Percentiles rank a stretch among this genome's conserved stretches.
Conservation (phyloP, 2,888 invertebrate species). For the Escarpia spicata region DNA sequence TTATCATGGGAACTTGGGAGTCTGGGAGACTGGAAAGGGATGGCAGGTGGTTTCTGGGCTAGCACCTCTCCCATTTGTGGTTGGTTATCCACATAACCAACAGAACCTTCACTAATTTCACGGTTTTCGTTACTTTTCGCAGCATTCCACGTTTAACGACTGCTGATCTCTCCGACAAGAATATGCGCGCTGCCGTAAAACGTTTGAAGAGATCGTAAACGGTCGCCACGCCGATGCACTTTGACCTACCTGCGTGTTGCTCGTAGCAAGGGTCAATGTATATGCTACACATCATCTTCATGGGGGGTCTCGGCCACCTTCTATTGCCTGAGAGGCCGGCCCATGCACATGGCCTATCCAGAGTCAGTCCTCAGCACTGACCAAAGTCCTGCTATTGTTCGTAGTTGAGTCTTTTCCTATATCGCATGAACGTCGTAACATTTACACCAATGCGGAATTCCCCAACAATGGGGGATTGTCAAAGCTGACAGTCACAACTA, state of each 20-base stretch:
- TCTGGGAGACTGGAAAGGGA: neutral
- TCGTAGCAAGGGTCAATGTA: conserved; percentile 24
- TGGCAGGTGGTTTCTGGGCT: neutral
- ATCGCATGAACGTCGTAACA: neutral
- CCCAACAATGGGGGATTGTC: neutral
- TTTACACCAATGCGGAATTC: neutral
- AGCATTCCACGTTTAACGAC: neutral
- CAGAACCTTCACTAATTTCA: neutral
- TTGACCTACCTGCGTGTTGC: neutral
- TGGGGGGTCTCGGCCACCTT: neutral
- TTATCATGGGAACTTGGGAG: neutral
- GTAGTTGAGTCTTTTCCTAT: neutral
- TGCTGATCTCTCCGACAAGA: neutral
- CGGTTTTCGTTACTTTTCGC: neutral
- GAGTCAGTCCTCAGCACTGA: neutral
- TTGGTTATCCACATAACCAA: neutral
- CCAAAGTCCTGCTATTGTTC: neutral
- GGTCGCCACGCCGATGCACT: neutral
- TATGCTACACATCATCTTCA: conserved; percentile 25
- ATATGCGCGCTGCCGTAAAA: neutral
- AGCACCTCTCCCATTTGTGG: neutral
- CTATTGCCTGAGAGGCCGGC: neutral
- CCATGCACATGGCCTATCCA: neutral
- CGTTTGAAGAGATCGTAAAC: neutral
- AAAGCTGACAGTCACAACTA: neutral